A percentile compares a stretch with the other conserved stretches of the same genome.
Conservation (phyloP, 2,888 invertebrate species). For the Pherbina coryleti region DNA sequence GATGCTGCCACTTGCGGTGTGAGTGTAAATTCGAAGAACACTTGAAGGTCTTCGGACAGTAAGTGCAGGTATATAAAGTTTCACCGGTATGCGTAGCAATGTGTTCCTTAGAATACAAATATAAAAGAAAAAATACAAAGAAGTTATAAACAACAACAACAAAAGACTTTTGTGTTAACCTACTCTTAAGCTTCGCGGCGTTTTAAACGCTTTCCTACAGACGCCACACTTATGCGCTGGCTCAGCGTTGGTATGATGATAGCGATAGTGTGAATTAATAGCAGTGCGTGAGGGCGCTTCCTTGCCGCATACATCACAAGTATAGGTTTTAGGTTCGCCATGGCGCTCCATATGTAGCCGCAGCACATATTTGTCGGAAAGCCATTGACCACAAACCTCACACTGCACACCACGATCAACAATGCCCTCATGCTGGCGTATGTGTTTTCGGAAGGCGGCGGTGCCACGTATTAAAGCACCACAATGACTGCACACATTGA, state of each 20-base stretch:
- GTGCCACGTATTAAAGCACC: slow-evolving; percentile 29
- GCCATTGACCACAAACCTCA: slow-evolving; percentile 24
- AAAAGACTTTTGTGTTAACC: neutral
- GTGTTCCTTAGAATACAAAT: slow-evolving; percentile 29
- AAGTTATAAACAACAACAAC: neutral
- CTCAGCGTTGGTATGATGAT: slow-evolving; percentile 16
- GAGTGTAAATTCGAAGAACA: slow-evolving; percentile 34
- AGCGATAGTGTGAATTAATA: slow-evolving; percentile 30
- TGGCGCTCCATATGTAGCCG: slow-evolving; percentile 34
- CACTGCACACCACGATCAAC: slow-evolving; percentile 25
- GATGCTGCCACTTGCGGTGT: slow-evolving; percentile 40
- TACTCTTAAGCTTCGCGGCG: slow-evolving; percentile 31
- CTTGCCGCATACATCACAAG: slow-evolving; percentile 33
- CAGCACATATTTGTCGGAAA: slow-evolving; percentile 32
- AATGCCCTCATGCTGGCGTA: slow-evolving; percentile 21
- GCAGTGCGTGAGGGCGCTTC: slow-evolving; percentile 25
- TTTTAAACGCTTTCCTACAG: slow-evolving; percentile 27
- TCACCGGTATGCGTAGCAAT: slow-evolving; percentile 37
- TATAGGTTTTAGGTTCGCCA: neutral
- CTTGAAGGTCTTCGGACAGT: slow-evolving; percentile 35
- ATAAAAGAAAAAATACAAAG: neutral
- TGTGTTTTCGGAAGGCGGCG: slow-evolving; percentile 14
- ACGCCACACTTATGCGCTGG: slow-evolving; percentile 23
- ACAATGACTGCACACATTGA: slow-evolving; percentile 33
- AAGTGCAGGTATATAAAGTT: slow-evolving; percentile 28